Evolutionary conservation across 2,888 invertebrate genomes (phyloP).

Genomic region (Erebia aethiops): DNA sequence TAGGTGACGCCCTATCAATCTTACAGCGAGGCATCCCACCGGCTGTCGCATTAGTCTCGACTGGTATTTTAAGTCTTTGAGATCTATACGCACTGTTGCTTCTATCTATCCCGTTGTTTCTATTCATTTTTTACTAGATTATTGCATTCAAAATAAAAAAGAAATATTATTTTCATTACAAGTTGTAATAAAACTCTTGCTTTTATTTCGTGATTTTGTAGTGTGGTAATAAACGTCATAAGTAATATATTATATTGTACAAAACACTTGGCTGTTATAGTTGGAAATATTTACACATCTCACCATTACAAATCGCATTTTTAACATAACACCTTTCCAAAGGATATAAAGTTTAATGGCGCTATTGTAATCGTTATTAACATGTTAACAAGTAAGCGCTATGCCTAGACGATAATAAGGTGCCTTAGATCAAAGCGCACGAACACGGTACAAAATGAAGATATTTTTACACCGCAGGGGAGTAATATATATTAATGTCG

Average conservation of each 20-base stretch:
- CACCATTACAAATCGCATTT: slow-evolving; percentile 31
- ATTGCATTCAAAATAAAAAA: too few species aligned
- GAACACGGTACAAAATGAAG: slow-evolving; percentile 42
- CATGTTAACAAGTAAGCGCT: slow-evolving; percentile 44
- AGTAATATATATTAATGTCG: slow-evolving; percentile 37
- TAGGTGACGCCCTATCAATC: slow-evolving; percentile 75
- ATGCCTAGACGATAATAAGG: slow-evolving; percentile 42
- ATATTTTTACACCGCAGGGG: slow-evolving; percentile 43
- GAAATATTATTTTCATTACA: too few species aligned
- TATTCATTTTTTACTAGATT: too few species aligned
- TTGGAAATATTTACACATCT: slow-evolving; percentile 23
- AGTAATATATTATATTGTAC: too few species aligned
- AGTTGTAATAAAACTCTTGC: too few species aligned
- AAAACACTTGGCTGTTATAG: background rate
- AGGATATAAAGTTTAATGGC: slow-evolving; percentile 42
- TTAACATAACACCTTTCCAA: slow-evolving; percentile 35
- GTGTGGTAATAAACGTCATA: too few species aligned
- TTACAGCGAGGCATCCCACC: slow-evolving; percentile 53
- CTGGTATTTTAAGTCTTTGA: slow-evolving; percentile 32
- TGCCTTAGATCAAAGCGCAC: slow-evolving; percentile 40
- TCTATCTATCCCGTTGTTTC: background rate
- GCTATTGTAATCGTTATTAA: slow-evolving; percentile 41
- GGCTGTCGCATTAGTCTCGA: slow-evolving; percentile 56
- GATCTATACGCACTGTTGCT: slow-evolving; percentile 29
- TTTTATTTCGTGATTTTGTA: too few species aligned